Evolutionary conservation across 2,888 invertebrate species (phyloP).

Genomic region (Agrotis ipsilon): DNA sequence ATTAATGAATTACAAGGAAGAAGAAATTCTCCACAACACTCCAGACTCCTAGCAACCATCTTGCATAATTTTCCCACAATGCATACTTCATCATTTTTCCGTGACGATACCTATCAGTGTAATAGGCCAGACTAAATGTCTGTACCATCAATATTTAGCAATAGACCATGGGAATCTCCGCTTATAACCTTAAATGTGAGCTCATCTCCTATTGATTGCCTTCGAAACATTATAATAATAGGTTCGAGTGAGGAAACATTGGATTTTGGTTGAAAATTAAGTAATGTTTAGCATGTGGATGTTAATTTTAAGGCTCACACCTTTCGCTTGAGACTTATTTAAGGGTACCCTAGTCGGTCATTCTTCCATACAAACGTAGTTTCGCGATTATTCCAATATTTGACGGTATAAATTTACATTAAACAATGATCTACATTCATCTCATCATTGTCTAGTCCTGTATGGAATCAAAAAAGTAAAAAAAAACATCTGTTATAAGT

Average conservation of each 20-base stretch:
- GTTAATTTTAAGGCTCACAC: conserved; percentile 13
- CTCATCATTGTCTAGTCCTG: too few species aligned
- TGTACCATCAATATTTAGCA: conserved; percentile 53
- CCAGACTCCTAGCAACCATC: background rate
- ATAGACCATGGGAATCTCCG: conserved; percentile 54
- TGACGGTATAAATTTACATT: too few species aligned
- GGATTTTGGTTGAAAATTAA: conserved; percentile 30
- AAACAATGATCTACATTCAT: too few species aligned
- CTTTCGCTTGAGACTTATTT: conserved; percentile 20
- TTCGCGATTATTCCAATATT: too few species aligned
- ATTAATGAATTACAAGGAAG: background rate
- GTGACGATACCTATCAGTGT: conserved; percentile 17
- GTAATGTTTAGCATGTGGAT: conserved; percentile 31
- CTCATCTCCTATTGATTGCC: conserved; percentile 53
- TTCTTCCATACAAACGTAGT: too few species aligned
- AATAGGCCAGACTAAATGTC: conserved; percentile 29
- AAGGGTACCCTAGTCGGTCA: too few species aligned
- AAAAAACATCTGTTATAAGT: too few species aligned
- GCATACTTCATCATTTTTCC: conserved; percentile 15
- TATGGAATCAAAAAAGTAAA: too few species aligned
- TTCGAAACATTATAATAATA: conserved; percentile 60
- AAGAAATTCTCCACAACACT: background rate
- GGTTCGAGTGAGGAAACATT: conserved; percentile 58
- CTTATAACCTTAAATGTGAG: conserved; percentile 58
- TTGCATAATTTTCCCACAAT: conserved; percentile 5